Evolutionary conservation across 2,113 vertebrate genomes (phyloP).

Genomic region (Thymallus thymallus): DNA sequence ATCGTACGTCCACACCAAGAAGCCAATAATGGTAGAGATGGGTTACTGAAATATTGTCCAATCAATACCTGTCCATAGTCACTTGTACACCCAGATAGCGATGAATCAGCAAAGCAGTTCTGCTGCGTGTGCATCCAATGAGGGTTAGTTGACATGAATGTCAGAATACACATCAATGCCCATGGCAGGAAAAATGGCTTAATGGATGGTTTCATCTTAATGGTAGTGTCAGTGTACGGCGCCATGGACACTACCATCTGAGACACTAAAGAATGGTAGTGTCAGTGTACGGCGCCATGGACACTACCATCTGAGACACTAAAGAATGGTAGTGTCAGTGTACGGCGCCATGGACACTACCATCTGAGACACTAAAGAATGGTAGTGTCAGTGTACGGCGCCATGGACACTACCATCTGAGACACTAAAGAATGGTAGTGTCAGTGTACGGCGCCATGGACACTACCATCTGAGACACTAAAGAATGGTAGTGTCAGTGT

Average conservation of each 20-base stretch:
- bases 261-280: neutral
- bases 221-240: neutral
- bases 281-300: too few species aligned
- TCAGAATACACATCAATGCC: neutral
- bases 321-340: too few species aligned
- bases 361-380: neutral
- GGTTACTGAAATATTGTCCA: neutral
- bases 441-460: too few species aligned
- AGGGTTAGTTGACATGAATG: slow-evolving; percentile 3
- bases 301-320: neutral
- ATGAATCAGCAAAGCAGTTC: slow-evolving; percentile 7
- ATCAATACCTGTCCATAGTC: slow-evolving; percentile 12
- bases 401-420: neutral
- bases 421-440: neutral
- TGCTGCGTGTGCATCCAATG: slow-evolving; percentile 10
- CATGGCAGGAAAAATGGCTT: neutral
- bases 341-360: too few species aligned
- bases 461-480: neutral
- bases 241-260: neutral
- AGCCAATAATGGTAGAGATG: neutral
- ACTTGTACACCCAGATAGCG: neutral
- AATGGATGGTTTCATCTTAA: neutral
- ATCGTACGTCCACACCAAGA: neutral
- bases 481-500: neutral
- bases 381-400: too few species aligned